Conservation (phyloP, 2,113 vertebrate species). For the Prionailurus viverrinus region DNA sequence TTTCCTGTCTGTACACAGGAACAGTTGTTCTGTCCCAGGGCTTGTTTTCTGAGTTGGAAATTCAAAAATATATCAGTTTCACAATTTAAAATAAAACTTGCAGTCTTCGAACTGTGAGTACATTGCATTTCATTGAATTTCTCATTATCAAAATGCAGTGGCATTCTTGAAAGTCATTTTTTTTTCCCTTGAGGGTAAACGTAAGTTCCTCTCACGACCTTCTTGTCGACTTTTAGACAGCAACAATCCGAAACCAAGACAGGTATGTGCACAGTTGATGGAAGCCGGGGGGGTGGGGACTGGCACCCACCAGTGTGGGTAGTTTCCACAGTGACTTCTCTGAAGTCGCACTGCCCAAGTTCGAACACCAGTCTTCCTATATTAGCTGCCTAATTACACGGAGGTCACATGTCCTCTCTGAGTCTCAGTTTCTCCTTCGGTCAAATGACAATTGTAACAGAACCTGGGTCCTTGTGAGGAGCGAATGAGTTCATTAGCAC, state of each 20-base stretch:
- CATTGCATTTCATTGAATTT: background rate
- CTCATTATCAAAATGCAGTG: background rate
- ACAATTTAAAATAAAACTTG: slow-evolving; percentile 26
- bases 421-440: background rate
- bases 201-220: background rate
- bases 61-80: background rate
- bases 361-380: background rate
- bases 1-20: background rate
- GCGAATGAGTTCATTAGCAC: background rate
- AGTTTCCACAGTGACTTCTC: no score
- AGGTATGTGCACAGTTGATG: fast-evolving
- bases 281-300: fast-evolving
- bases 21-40: background rate
- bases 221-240: background rate
- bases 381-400: fast-evolving
- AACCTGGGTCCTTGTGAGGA: no score
- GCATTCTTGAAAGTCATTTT: background rate
- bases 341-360: background rate
- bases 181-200: background rate
- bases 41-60: background rate
- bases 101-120: background rate
- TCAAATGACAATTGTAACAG: background rate
- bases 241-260: background rate
- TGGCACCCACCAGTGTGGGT: fast-evolving
- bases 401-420: background rate